Evolutionary conservation across 2,113 vertebrate species (phyloP).

Genomic region (Xiphorhynchus elegans): DNA sequence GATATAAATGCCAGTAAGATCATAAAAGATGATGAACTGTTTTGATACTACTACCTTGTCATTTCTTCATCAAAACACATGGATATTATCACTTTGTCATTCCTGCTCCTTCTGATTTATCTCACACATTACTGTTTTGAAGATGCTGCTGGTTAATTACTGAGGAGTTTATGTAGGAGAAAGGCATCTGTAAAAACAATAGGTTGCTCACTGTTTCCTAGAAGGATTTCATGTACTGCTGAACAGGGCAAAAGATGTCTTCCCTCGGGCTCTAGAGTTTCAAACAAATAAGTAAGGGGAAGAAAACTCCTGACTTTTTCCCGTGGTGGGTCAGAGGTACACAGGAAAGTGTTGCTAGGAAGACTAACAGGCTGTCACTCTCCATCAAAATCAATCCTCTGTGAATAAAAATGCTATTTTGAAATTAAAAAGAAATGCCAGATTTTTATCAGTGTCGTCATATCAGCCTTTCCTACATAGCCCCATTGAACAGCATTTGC

Average conservation of each 20-base stretch:
- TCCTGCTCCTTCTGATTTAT: neutral
- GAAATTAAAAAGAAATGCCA: neutral
- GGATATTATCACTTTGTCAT: neutral
- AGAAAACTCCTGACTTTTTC: neutral
- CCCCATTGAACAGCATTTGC: neutral
- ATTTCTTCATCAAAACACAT: neutral
- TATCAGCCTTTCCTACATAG: neutral
- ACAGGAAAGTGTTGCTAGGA: neutral
- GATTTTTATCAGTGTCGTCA: neutral
- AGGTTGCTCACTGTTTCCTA: neutral
- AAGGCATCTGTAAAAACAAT: neutral
- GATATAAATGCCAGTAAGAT: neutral
- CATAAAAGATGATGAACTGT: neutral
- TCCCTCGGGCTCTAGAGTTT: neutral
- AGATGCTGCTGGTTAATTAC: constrained; percentile 9
- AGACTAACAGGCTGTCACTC: neutral
- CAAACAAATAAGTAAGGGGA: neutral
- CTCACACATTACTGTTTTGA: neutral
- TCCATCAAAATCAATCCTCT: neutral
- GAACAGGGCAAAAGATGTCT: neutral
- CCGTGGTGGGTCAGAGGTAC: neutral
- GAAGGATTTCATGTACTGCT: neutral
- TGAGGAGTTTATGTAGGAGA: neutral
- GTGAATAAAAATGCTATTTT: neutral
- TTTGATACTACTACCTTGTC: neutral